These are phyloP conservation scores for Dinocampus coccinellae DNA, from an alignment of 2,888 invertebrate genomes.

Conservation along the genomic window DNA sequence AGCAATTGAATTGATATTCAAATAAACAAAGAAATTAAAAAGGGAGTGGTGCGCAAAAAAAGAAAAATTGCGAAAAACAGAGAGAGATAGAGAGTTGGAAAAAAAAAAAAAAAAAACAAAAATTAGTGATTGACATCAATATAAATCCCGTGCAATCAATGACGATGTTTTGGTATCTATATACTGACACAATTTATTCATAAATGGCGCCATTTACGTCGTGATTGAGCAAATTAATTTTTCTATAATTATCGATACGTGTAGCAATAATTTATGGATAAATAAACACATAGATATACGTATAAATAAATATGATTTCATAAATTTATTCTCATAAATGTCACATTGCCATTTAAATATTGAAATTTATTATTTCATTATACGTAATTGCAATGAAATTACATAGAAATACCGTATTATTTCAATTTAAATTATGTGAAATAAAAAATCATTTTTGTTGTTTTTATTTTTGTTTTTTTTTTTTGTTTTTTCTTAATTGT, in stretches of 20 bases:
- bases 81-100: background rate
- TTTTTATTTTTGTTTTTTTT: too few relatives aligned
- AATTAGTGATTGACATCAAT: conserved; percentile 1
- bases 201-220: background rate
- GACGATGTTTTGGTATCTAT: background rate
- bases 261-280: background rate
- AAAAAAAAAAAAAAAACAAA: too few relatives aligned
- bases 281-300: too few relatives aligned
- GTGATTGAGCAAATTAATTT: background rate
- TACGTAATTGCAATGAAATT: background rate
- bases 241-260: background rate
- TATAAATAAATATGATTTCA: background rate
- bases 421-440: background rate
- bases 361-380: background rate
- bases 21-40: too few relatives aligned
- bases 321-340: background rate
- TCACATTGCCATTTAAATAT: background rate
- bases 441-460: background rate
- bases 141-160: background rate
- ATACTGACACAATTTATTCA: background rate
- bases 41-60: too few relatives aligned
- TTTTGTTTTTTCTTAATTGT: background rate
- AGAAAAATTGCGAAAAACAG: too few relatives aligned
- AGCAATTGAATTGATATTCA: too few relatives aligned
- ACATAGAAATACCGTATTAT: background rate